Base-by-base conservation (phyloP, 2,113 vertebrate species). In the Strix uralensis region DNA sequence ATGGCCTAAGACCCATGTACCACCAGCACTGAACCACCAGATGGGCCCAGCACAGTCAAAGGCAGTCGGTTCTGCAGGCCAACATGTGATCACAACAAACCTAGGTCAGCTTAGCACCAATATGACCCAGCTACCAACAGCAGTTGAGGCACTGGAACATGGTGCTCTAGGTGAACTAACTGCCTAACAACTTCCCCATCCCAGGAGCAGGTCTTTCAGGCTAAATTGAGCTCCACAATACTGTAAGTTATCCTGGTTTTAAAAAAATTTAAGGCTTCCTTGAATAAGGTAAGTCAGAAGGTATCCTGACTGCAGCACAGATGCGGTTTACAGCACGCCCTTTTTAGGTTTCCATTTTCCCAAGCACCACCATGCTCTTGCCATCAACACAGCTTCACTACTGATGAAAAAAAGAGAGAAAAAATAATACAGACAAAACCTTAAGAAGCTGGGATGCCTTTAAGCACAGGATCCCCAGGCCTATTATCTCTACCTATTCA, bases 1-100 rank as follows among this genome's bases (percentile, higher is more conserved):
- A 26, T 4, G 4, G 29, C 19, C 58, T 13, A 29, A 62, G 30
- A 26, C 12, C 3, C 34, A 11, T 0, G 2, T 5, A 15, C 23
- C 11, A 32, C 59, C 57, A 80, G 88, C 34, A 18, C 32, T 4
- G 57, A 75, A 11, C 19, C 18, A 32, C 23, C 57, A 38, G 8
- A 22, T 5, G 8, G 59, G 70, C 17, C 38, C 16, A 38, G n/a
- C 44, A 59, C 36, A 62, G 40, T 29, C 40, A 25, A 72, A 81
- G 17, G 27, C 49, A 78, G 61, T 36, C 29, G 38, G 36, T 44
- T 27, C 18, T 15, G 16, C 73, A 51, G 18, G 32, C 23, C 18
- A 83, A 52, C 0, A 14, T 42, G 2, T 9, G 46, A 71, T 30
- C 0, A 0, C 36, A 73, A 54, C 38, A 81, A 40, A 42, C 52